phyloP scores from a whole-genome alignment of 2,113 vertebrate species.

The Oenanthe oenanthe region DNA sequence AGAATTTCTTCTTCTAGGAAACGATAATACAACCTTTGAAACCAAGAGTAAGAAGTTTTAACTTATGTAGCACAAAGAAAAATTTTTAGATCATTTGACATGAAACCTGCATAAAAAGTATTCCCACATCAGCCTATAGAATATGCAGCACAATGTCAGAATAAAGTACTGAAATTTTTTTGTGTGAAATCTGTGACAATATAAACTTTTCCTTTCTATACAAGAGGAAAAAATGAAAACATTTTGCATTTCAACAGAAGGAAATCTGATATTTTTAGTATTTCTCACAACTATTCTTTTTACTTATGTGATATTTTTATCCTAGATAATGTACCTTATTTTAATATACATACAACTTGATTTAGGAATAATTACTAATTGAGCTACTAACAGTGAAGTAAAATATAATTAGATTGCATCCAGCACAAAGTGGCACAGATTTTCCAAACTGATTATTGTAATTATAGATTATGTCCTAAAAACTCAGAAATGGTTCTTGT shows the following conservation, averaged over 20 bases:
- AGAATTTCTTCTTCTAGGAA: not conserved
- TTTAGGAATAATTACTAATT: not conserved
- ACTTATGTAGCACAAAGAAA: not conserved
- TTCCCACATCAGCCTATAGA: not conserved
- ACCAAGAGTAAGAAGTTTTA: not conserved
- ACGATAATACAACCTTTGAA: not conserved
- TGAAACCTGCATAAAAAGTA: not conserved
- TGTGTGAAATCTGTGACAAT: not conserved
- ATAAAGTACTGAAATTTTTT: not conserved
- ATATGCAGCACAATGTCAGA: not conserved
- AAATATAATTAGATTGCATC: not conserved
- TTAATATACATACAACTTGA: not conserved
- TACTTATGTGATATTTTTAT: not conserved
- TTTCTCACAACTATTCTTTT: not conserved
- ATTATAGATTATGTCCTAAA: not conserved
- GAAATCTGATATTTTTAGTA: not conserved
- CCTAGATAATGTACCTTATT: not conserved
- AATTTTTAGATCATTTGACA: not conserved
- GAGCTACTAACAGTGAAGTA: not conserved
- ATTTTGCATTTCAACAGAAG: not conserved
- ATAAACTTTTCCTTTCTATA: not conserved
- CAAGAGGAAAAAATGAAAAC: not conserved
- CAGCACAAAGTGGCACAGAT: not conserved
- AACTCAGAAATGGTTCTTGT: not conserved
- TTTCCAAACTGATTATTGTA: not conserved